Evolutionary conservation across 2,888 invertebrate genomes (phyloP).

Genomic region (Anthrax anthrax): DNA sequence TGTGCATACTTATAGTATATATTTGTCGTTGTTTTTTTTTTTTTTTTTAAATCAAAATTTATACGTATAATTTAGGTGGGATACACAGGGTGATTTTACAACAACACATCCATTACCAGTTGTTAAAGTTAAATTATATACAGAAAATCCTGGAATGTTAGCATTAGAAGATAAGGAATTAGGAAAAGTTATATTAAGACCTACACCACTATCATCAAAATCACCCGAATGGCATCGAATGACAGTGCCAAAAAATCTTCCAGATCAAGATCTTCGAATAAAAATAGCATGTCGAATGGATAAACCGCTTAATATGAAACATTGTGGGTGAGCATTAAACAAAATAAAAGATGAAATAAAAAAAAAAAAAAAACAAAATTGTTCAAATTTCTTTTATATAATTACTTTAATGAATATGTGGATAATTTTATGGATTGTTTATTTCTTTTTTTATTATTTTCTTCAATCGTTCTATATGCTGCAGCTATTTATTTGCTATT

Average conservation of each 20-base stretch:
- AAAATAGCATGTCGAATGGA: slow-evolving; percentile 98
- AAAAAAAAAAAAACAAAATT: no score
- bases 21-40: background rate
- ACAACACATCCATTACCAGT: slow-evolving; percentile 93
- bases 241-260: slow-evolving; percentile 85
- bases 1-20: background rate
- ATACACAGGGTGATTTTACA: slow-evolving; percentile 98
- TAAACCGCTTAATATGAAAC: slow-evolving; percentile 98
- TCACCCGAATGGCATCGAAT: slow-evolving; percentile 97
- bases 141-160: slow-evolving; percentile 93
- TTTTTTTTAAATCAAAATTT: background rate
- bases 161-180: slow-evolving; percentile 98
- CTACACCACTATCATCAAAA: slow-evolving; percentile 76
- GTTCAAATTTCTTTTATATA: background rate
- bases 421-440: background rate
- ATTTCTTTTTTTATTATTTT: background rate
- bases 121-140: slow-evolving; percentile 95
- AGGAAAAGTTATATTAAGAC: slow-evolving; percentile 79
- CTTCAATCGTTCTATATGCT: background rate
- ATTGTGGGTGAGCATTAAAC: slow-evolving; percentile 62
- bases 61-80: slow-evolving; percentile 66
- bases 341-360: background rate
- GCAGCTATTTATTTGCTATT: slow-evolving; percentile 73
- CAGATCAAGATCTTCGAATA: slow-evolving; percentile 90
- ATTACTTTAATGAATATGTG: background rate